Evolutionary conservation across 2,113 vertebrate species (phyloP).

Genomic region (Pteruthius melanotis): DNA sequence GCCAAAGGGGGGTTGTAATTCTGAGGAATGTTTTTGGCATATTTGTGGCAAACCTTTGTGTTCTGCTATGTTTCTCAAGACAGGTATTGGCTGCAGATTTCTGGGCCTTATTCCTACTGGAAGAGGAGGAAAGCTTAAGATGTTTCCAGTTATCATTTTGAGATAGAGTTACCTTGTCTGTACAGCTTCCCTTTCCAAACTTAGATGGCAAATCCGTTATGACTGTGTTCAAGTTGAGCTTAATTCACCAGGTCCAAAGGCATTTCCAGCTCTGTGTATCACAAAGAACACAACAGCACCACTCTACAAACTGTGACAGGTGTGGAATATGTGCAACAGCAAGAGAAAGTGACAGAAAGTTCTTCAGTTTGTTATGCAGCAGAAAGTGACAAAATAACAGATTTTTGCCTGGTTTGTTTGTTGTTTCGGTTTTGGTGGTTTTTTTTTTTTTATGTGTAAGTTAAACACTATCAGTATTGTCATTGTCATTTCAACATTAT

Average conservation of each 20-base stretch:
- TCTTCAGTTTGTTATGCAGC: background rate
- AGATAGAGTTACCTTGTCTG: conserved; percentile 8
- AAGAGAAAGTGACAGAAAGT: background rate
- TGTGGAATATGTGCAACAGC: background rate
- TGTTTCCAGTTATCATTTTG: background rate
- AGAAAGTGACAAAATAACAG: background rate
- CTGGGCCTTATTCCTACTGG: background rate
- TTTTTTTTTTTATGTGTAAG: background rate
- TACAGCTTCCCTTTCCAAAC: background rate
- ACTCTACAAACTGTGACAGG: background rate
- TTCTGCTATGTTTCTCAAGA: background rate
- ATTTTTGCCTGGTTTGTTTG: background rate
- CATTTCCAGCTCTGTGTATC: background rate
- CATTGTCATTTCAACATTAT: background rate
- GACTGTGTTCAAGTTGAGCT: conserved; percentile 1
- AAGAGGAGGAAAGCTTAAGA: background rate
- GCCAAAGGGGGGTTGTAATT: background rate
- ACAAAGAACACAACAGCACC: background rate
- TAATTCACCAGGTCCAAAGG: conserved; percentile 9
- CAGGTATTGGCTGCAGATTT: background rate
- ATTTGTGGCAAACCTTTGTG: background rate
- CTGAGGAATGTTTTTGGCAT: background rate
- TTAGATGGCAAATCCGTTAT: conserved; percentile 24
- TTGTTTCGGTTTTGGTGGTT: background rate
- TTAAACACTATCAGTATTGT: background rate